Percentiles rank a stretch among this genome's conserved stretches.
Evolutionary conservation across 1,140 invertebrate species (phyloP).

Genomic region (Cryptotermes secundus): DNA sequence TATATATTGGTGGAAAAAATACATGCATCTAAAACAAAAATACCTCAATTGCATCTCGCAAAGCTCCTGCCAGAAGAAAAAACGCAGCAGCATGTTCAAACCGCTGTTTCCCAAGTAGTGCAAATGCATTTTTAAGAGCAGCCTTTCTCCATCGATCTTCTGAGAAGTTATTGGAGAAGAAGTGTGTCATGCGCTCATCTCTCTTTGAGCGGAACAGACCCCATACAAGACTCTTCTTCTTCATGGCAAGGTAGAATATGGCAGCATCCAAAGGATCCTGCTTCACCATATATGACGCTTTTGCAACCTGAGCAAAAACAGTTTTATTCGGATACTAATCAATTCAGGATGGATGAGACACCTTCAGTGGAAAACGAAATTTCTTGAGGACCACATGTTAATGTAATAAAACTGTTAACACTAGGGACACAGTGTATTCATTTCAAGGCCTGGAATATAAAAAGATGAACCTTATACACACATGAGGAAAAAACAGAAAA

Average conservation of each 20-base stretch:
- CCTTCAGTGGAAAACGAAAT: no score
- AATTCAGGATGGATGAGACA: no score
- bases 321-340: background rate
- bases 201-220: conserved; percentile 87
- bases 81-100: conserved; percentile 94
- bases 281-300: conserved; percentile 83
- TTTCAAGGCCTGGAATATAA: no score
- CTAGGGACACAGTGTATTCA: no score
- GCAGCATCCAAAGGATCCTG: conserved; percentile 97
- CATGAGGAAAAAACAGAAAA: no score
- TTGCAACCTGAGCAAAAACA: conserved; percentile 64
- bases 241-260: conserved; percentile 97
- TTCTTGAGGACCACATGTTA: no score
- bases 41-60: conserved; percentile 94
- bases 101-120: conserved; percentile 90
- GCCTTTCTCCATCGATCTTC: conserved; percentile 95
- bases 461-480: no score
- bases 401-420: no score
- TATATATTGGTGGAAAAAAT: background rate
- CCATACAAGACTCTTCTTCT: conserved; percentile 96
- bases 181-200: conserved; percentile 90
- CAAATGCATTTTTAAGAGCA: conserved; percentile 96
- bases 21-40: conserved; percentile 31
- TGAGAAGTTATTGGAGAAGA: conserved; percentile 93
- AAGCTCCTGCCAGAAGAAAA: conserved; percentile 89